Evolutionary conservation across 2,113 vertebrate species (phyloP), one percentile per base, ranked within the genome.

Genomic region (Xerus inauris): DNA sequence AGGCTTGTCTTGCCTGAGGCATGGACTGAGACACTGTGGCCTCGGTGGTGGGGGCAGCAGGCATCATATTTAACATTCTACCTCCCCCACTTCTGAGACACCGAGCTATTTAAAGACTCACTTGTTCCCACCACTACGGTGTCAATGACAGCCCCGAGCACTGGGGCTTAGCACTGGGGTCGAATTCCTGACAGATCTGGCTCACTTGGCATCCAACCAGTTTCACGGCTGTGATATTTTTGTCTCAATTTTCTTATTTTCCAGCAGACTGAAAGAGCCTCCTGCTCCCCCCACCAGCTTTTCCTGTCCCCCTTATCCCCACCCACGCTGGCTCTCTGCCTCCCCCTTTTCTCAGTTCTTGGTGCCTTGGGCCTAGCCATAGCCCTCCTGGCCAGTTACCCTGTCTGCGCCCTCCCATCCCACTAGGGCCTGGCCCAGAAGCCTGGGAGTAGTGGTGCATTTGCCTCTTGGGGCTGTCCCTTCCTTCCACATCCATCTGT

Each of bases 61-160:
- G 92, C 94, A 0, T 97, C 97, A 97, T 97, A 97, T 77, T 97
- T 97, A 97, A 95, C 97, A 98, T 97, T 97, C 96, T 97, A 93
- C 96, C 95, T 97, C 97, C 97, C 83, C 94, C 94, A 69, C 89
- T 95, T 97, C 94, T 97, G 95, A 97, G 95, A 97, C 97, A 93
- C 87, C 1, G 28, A 93, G 97, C 97, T 98, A 98, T 98, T 98
- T 98, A 97, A 98, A 97, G 97, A 73, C 73, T 75, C 94, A 96
- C 97, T 97, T 97, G 97, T 98, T 96, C 97, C 94, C 71, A 89
- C 93, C 1, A 0, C 87, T 40, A 35, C 5, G 91, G 97, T 97
- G 97, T 97, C 97, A 95, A 14, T 97, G 97, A 97, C 97, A 96
- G 89, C 97, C 91, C 93, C 13, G 7, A 96, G 95, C 87, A 86